A percentile compares a stretch with the other conserved stretches of the same genome.
Conservation (phyloP, 2,113 vertebrate genomes). For the Bambusicola thoracicus region DNA sequence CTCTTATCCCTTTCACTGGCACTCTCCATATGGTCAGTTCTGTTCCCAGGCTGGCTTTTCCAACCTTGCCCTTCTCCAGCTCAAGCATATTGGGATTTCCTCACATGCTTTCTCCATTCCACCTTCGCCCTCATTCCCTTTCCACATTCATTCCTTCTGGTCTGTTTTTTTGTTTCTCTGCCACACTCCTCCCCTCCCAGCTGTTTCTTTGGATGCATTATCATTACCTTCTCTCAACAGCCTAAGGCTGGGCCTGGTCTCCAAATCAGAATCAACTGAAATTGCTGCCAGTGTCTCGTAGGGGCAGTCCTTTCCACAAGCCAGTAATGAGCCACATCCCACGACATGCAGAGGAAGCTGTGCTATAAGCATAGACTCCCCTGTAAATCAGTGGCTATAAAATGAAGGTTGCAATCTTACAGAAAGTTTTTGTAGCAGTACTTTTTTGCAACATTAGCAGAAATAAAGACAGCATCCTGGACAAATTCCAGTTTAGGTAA, state of each 20-base stretch:
- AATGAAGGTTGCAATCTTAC: slow-evolving; percentile 6
- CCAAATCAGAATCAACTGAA: background rate
- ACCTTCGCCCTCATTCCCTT: background rate
- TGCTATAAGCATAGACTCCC: background rate
- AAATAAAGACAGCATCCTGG: slow-evolving; percentile 13
- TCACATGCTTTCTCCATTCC: background rate
- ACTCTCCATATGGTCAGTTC: background rate
- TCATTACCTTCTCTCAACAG: background rate
- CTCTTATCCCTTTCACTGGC: background rate
- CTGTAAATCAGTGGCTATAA: slow-evolving; percentile 3
- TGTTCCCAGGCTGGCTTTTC: background rate
- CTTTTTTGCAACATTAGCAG: slow-evolving; percentile 10
- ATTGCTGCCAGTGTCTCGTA: background rate
- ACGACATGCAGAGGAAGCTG: background rate
- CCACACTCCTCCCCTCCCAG: background rate
- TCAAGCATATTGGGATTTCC: background rate
- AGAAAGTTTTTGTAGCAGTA: background rate
- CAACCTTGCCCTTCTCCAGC: background rate
- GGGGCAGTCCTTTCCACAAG: background rate
- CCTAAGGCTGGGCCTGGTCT: background rate
- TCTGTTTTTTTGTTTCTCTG: background rate
- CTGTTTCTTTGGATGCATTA: background rate
- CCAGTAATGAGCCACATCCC: background rate
- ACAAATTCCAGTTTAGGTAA: slow-evolving; percentile 17
- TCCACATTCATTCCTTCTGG: accelerated